Evolutionary conservation across 1,140 invertebrate genomes (phyloP).

Genomic region (Samia ricini): DNA sequence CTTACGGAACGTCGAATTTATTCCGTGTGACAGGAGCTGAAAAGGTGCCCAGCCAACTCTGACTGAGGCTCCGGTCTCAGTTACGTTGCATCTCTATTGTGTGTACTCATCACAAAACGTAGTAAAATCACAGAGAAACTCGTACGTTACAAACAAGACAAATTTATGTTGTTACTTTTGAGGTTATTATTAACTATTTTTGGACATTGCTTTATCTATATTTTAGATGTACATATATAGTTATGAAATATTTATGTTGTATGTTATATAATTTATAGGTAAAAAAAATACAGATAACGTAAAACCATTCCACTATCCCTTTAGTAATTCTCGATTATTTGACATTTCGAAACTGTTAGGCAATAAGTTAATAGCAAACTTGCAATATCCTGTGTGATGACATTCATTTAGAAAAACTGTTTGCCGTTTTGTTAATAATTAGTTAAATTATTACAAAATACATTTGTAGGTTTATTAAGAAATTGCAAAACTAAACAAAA

Average conservation of each 20-base stretch:
- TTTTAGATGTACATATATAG: too few species aligned
- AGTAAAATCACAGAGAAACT: conserved; percentile 23
- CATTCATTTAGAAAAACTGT: conserved; percentile 1
- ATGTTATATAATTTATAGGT: too few species aligned
- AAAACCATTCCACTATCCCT: conserved; percentile 23
- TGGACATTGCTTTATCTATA: too few species aligned
- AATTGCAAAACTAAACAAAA: too few species aligned
- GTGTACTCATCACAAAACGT: conserved; percentile 30
- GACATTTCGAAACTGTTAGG: conserved; percentile 17
- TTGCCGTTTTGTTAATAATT: too few species aligned
- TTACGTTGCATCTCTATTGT: conserved; percentile 42
- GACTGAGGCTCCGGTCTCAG: conserved; percentile 25
- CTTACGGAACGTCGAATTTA: conserved; percentile 35
- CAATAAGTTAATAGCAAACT: too few species aligned
- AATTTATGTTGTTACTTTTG: not conserved
- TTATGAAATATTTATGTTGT: too few species aligned
- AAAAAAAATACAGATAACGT: conserved; percentile 9
- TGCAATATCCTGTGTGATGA: not conserved
- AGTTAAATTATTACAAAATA: too few species aligned
- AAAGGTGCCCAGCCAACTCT: conserved; percentile 38
- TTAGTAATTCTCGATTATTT: conserved; percentile 15
- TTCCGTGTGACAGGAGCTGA: conserved; percentile 39
- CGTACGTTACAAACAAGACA: not conserved
- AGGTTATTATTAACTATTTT: too few species aligned
- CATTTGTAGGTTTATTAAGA: too few species aligned